These are phyloP conservation scores for Spatulosminthurus flaviceps DNA, from an alignment of 2,888 invertebrate species.

Conservation along the genomic window DNA sequence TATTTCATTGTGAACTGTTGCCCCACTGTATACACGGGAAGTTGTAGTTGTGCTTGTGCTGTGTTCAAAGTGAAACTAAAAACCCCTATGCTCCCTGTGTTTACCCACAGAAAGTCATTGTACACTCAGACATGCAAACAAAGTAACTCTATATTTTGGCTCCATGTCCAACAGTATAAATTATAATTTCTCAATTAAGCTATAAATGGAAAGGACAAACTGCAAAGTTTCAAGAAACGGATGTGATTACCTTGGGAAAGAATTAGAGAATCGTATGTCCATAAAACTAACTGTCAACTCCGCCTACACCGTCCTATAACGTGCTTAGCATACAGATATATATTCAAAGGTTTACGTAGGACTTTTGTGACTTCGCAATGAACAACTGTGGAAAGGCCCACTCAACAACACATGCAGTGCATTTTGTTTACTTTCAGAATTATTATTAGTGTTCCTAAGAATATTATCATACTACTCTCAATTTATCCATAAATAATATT, in stretches of 20 bases:
- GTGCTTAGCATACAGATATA: neutral
- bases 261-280: neutral
- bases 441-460: neutral
- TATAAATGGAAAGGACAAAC: neutral
- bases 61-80: conserved; percentile 30
- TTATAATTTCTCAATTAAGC: neutral
- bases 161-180: neutral
- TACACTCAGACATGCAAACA: conserved; percentile 9
- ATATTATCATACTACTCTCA: neutral
- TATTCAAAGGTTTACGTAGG: conserved; percentile 10
- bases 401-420: neutral
- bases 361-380: neutral
- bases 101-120: neutral
- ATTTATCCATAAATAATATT: neutral
- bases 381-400: neutral
- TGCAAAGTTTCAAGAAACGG: neutral
- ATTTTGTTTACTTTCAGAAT: neutral
- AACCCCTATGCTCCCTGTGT: conserved; percentile 5
- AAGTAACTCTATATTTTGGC: neutral
- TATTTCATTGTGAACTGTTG: conserved; percentile 31
- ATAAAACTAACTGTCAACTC: conserved; percentile 19
- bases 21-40: conserved; percentile 37
- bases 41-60: conserved; percentile 15
- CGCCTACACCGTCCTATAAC: neutral
- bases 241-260: conserved; percentile 13